A percentile compares a stretch with the other conserved stretches of the same genome.
These are phyloP conservation scores for Corythoichthys intestinalis DNA, from an alignment of 2,113 vertebrate genomes.

Conservation along the genomic window DNA sequence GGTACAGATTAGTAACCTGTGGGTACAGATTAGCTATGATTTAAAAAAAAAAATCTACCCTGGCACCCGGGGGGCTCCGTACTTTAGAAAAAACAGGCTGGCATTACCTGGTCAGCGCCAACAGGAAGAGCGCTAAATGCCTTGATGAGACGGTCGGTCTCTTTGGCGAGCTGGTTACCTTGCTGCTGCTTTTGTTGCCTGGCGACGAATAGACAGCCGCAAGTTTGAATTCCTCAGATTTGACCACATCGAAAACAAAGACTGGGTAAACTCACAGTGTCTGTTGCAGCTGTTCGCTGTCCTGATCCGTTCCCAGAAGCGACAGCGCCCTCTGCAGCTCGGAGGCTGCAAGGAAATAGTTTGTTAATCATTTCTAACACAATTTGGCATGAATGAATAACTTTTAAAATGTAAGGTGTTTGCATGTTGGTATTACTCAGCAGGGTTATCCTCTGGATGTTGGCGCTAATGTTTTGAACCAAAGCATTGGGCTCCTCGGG, in stretches of 20 bases:
- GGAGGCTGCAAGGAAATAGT: slow-evolving; percentile 71
- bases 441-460: slow-evolving; percentile 72
- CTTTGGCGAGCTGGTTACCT: slow-evolving; percentile 92
- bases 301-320: slow-evolving; percentile 85
- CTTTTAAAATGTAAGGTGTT: background rate
- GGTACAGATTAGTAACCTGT: too few relatives aligned
- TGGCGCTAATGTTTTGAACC: slow-evolving; percentile 68
- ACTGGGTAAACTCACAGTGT: slow-evolving; percentile 81
- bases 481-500: slow-evolving; percentile 61
- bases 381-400: background rate
- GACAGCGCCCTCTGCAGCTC: slow-evolving; percentile 88
- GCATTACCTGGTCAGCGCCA: slow-evolving; percentile 74
- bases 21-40: too few relatives aligned
- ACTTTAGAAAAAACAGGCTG: background rate
- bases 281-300: slow-evolving; percentile 80
- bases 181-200: slow-evolving; percentile 93
- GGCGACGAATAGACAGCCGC: slow-evolving; percentile 12
- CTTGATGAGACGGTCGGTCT: slow-evolving; percentile 91
- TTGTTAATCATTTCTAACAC: background rate
- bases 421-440: slow-evolving; percentile 61
- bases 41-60: too few relatives aligned
- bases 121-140: slow-evolving; percentile 86
- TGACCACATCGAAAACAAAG: background rate
- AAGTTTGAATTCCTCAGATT: background rate
- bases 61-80: too few relatives aligned